Evolutionary conservation across 2,888 invertebrate genomes (phyloP).

Genomic region (Agrilus biguttatus): DNA sequence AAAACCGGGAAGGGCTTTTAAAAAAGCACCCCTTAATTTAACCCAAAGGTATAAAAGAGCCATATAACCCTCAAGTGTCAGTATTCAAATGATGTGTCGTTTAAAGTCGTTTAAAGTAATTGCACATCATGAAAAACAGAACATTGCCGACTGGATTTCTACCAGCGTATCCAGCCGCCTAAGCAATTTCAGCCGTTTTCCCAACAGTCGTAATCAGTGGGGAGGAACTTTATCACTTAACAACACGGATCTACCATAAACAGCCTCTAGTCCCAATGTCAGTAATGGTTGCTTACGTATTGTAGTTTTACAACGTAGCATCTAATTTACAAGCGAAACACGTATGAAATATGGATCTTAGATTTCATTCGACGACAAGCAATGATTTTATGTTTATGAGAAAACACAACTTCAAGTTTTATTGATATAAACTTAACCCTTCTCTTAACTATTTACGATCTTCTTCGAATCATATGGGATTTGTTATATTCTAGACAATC

Average conservation of each 20-base stretch:
- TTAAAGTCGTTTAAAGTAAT: constrained; percentile 20
- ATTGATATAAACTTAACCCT: too few species aligned
- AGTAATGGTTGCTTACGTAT: too few species aligned
- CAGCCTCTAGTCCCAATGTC: too few species aligned
- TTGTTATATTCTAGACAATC: too few species aligned
- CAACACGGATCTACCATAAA: constrained; percentile 15
- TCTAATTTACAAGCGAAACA: too few species aligned
- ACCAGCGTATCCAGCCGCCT: constrained; percentile 7
- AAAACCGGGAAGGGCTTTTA: constrained; percentile 15
- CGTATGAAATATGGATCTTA: too few species aligned
- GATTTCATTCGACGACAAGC: too few species aligned
- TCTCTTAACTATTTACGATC: too few species aligned
- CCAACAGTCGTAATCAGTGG: constrained; percentile 28
- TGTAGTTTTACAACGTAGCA: too few species aligned
- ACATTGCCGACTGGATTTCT: constrained; percentile 14
- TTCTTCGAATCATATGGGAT: too few species aligned
- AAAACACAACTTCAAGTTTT: too few species aligned
- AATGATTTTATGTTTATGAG: too few species aligned
- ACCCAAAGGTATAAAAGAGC: constrained; percentile 22
- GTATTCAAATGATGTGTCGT: constrained; percentile 22
- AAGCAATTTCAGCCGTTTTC: constrained; percentile 25
- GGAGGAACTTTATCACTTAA: constrained; percentile 30
- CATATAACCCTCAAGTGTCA: constrained; percentile 18
- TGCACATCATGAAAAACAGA: constrained; percentile 23
- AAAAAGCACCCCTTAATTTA: constrained; percentile 21